phyloP scores from a whole-genome alignment of 2,888 invertebrate species.

The Brachyptera putata region DNA sequence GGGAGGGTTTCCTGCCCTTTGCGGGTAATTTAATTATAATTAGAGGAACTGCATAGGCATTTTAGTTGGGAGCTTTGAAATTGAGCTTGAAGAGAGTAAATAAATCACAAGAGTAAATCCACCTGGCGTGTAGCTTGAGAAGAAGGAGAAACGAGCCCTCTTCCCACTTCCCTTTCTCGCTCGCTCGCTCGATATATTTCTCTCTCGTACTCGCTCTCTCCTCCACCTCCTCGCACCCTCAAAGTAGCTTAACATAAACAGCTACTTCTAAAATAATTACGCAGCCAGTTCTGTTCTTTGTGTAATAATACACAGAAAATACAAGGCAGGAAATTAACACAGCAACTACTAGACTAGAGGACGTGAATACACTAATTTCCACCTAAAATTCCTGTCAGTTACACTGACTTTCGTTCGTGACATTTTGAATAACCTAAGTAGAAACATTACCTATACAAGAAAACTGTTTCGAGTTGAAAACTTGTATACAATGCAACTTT shows the following conservation, averaged over 20 bases:
- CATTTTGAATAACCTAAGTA: slow-evolving; percentile 6
- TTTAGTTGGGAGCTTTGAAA: slow-evolving; percentile 33
- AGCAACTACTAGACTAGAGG: not conserved
- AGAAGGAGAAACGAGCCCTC: slow-evolving; percentile 15
- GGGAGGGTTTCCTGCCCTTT: slow-evolving; percentile 29
- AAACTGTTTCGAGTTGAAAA: too few species aligned
- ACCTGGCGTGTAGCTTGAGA: slow-evolving; percentile 28
- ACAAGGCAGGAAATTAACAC: slow-evolving; percentile 22
- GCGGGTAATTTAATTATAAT: slow-evolving; percentile 36
- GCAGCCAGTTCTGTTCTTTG: slow-evolving; percentile 20
- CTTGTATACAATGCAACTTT: too few species aligned
- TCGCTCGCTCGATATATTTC: too few species aligned
- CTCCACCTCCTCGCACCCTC: not conserved
- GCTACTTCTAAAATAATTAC: slow-evolving; percentile 22
- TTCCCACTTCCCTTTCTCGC: slow-evolving; percentile 6
- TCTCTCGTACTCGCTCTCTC: too few species aligned
- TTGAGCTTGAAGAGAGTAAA: slow-evolving; percentile 35
- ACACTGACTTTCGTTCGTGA: slow-evolving; percentile 5
- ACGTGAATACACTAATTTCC: slow-evolving; percentile 11
- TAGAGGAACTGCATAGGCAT: slow-evolving; percentile 32
- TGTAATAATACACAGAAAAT: slow-evolving; percentile 16
- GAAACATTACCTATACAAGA: not conserved
- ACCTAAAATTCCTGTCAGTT: slow-evolving; percentile 23
- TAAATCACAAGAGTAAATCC: slow-evolving; percentile 33
- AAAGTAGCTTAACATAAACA: slow-evolving; percentile 23